Evolutionary conservation across 2,113 vertebrate genomes (phyloP), one percentile per base, ranked within the genome.

Genomic region (Reinhardtius hippoglossoides): DNA sequence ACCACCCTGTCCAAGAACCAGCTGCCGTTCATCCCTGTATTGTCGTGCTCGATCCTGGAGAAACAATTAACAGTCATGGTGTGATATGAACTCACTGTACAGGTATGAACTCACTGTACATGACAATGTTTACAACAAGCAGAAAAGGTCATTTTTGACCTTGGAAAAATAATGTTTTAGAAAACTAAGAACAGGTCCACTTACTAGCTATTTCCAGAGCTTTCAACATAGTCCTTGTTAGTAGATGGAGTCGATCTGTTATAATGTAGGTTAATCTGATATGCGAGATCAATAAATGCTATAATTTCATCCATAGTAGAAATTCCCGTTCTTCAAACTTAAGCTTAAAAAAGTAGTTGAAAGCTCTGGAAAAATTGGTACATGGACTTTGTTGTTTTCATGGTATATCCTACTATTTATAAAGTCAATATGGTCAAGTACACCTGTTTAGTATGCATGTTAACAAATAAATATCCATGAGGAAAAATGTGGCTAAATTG

Each of bases 1-100:
- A 98, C 95, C 57, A 97, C 97, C 0, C 93, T 91, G 88, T 99
- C 96, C 0, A 99, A 92, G 91, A 96, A 99, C 98, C 98, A 99
- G 67, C 98, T 97, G 4, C 97, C 93, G 0, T 93, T 97, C 95
- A 97, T 93, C 1, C 98, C 97, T 0, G 98, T 99, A 93, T 99
- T 98, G 90, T 99, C 97, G 0, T 99, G 98, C 85, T 99, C 98
- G 0, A 99, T 98, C 92, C 98, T 99, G 69, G 63, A 54, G 58
- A 81, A 65, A 42, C 40, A 13, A 35, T 56, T 64, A 83, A 63
- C 21, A 46, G 67, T 76, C 82, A 63, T 2, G 50, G 23, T 15
- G 46, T 58, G 68, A 63, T 27, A 64, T 26, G 0, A 64, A 54
- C 46, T 76, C 23, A 20, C 48, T 44, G 12, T 44, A 44, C 42